Evolutionary conservation across 2,888 invertebrate genomes (phyloP), one percentile per base, ranked within the genome.

Genomic region (Catonia carolina): DNA sequence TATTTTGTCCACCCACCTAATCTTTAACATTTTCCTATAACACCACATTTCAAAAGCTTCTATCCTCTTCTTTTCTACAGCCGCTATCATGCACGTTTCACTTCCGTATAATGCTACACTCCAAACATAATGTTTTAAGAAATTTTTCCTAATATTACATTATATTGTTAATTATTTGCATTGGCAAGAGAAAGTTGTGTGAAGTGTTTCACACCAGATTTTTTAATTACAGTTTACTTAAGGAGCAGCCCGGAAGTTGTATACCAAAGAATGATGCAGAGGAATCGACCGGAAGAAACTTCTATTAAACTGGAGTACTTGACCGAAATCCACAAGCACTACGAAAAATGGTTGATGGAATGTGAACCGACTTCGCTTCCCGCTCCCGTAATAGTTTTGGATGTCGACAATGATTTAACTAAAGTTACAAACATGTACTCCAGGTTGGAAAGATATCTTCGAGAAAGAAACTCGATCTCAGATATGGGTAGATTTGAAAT

Each of bases 261-360:
- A 0, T 67, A 68, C 61, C 66, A 71, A 50, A 68, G 77, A 64
- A 72, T 77, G 62, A 66, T 68, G 57, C 63, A 64, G 4, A 64
- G 76, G 58, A 69, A 70, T 18, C 63, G 76, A 47, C 63, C 67
- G 22, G 77, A 76, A 66, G 76, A 77, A 62, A 65, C 66, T 23
- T 58, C 64, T 8, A 70, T 76, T 37, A 69, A 74, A 31, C 55
- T 75, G 51, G 67, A 68, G 2, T 72, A 71, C 56, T 58, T 72
- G 33, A 61, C 61, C n/a, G 55, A 69, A 23, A 62, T 78, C 2
- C 75, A 77, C 65, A 64, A 70, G 8, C 66, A 72, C 17, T 74
- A 77, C 65, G 77, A 77, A 64, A 70, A 73, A 22, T 77, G 77
- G 77, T 65, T 77, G 36, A 67, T 73, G 22, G 62, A 62, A 7